Evolutionary conservation across 2,113 vertebrate genomes (phyloP).

Genomic region (Hemiprocne comata): DNA sequence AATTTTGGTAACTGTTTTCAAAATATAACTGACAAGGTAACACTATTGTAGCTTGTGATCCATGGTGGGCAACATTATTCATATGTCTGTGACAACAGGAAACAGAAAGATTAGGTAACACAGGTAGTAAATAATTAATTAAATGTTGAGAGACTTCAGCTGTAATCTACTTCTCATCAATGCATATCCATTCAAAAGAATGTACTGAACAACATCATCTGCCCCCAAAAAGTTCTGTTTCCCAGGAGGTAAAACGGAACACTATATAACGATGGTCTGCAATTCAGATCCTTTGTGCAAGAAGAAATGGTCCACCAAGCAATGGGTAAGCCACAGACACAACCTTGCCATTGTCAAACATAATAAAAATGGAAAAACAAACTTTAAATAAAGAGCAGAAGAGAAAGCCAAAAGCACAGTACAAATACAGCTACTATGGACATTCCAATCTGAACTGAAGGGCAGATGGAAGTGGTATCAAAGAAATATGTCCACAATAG

Average conservation of each 20-base stretch:
- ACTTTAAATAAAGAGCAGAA: conserved; percentile 4
- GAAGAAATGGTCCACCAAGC: conserved; percentile 10
- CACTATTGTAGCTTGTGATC: not conserved
- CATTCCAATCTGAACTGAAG: conserved; percentile 10
- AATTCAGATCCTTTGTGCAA: conserved; percentile 71
- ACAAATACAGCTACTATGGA: not conserved
- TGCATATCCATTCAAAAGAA: not conserved
- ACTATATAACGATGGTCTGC: not conserved
- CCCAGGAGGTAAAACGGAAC: not conserved
- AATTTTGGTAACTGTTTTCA: not conserved
- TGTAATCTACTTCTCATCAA: not conserved
- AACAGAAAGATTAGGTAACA: not conserved
- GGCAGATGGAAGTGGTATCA: not conserved
- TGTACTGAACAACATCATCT: not conserved
- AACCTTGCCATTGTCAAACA: not conserved
- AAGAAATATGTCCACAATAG: not conserved
- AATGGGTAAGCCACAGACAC: conserved; percentile 14
- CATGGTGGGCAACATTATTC: not conserved
- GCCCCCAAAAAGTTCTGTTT: not conserved
- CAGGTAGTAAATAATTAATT: not conserved
- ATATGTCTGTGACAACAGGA: not conserved
- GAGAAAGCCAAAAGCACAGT: conserved; percentile 11
- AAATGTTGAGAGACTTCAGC: not conserved
- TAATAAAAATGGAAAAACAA: not conserved
- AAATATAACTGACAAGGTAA: not conserved